Base-by-base conservation (phyloP, 2,888 invertebrate species). In the Polyploca ridens region DNA sequence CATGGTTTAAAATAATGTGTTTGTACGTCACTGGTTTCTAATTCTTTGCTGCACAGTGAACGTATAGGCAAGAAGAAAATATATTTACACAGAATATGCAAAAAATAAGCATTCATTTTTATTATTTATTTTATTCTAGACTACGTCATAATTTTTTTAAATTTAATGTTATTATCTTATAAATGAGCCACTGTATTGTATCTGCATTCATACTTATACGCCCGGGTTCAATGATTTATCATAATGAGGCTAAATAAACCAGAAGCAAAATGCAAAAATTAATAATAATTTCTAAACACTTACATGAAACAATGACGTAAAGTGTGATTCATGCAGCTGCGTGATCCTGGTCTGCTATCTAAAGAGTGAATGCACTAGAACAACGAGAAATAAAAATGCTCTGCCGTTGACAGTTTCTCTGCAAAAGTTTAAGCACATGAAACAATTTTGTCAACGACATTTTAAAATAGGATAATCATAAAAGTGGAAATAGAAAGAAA, bases 301-400 rank as follows among this genome's bases (percentile, higher is more conserved):
- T 81, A 81, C 80, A 77, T 85, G 83, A 77, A 81, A 84, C 75
- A 85, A 86, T 86, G 83, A 83, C 76, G 82, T 80, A 84, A 75
- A 77, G 81, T 84, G 89, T 91, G 89, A 84, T 78, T 85, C 91
- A 92, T 93, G 91, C 91, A 87, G 86, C 87, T 84, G 84, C 81
- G 88, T 87, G 85, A 85, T 84, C 88, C 83, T 77, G 84, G 79
- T 84, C 87, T 73, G 83, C 85, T 89, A 88, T 88, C 90, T 90
- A 90, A 81, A 85, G 83, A 78, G 85, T 82, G 80, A 81, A 87
- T 76, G 85, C 77, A 81, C 86, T 89, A 89, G 86, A 90, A 86
- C 66, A 82, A 81, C 78, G 72, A 78, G 72, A 83, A 79, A 76
- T 69, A 74, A 81, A 77, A 76, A 75, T 64, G 66, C 63, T 67